These are phyloP conservation scores for Tipula vernalis DNA, from an alignment of 2,888 invertebrate genomes.

Conservation along the genomic window DNA sequence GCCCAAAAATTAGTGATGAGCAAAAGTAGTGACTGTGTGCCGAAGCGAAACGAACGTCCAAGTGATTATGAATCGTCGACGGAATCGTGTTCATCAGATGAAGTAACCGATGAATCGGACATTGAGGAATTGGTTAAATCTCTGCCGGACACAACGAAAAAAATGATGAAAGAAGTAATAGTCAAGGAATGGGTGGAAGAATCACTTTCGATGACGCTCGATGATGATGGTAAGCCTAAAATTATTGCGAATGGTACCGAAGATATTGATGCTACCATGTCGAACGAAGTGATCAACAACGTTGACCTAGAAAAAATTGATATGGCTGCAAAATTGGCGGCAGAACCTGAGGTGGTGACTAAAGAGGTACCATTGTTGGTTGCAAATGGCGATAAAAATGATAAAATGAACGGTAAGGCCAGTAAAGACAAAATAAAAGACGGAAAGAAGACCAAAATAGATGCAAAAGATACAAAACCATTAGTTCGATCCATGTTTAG, in stretches of 20 bases:
- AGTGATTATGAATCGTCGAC: conserved; percentile 31
- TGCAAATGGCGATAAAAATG: neutral
- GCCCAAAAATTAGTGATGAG: neutral
- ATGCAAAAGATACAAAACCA: conserved; percentile 19
- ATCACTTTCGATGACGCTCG: neutral
- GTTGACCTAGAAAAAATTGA: neutral
- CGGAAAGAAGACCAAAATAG: conserved; percentile 20
- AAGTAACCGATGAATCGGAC: conserved; percentile 6
- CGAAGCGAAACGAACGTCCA: neutral
- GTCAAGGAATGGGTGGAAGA: neutral
- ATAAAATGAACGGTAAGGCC: conserved; percentile 26
- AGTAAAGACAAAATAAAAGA: conserved; percentile 32
- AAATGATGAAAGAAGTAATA: neutral
- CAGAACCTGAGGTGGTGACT: neutral
- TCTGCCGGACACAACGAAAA: neutral
- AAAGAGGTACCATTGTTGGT: neutral
- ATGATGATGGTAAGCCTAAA: neutral
- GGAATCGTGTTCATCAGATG: conserved; percentile 21
- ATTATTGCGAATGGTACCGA: neutral
- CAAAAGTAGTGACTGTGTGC: neutral
- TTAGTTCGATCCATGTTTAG: conserved; percentile 36
- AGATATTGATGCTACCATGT: neutral
- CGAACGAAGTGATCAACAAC: neutral
- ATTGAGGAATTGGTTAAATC: conserved; percentile 12
- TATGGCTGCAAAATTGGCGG: neutral